These are phyloP conservation scores for Oophaga sylvatica DNA, from an alignment of 2,797 vertebrate species.

Conservation along the genomic window DNA sequence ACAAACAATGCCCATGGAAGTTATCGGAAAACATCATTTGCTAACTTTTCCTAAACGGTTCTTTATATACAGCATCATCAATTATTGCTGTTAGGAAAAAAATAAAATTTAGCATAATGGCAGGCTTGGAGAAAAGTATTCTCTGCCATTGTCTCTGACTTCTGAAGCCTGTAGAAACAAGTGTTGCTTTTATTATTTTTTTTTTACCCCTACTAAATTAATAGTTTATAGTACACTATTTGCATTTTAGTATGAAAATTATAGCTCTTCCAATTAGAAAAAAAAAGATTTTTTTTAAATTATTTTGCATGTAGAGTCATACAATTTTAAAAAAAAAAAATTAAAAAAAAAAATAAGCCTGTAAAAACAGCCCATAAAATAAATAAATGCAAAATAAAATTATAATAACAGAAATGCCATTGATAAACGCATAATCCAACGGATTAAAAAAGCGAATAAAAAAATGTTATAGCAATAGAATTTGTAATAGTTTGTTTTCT, in stretches of 20 bases:
- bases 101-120: not conserved
- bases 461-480: not conserved
- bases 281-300: too few relatives aligned
- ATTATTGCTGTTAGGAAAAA: slow-evolving; percentile 56
- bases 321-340: too few relatives aligned
- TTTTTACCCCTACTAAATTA: too few relatives aligned
- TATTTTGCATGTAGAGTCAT: too few relatives aligned
- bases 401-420: not conserved
- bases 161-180: not conserved
- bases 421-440: too few relatives aligned
- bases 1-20: slow-evolving; percentile 65
- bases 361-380: not conserved
- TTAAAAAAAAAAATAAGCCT: not conserved
- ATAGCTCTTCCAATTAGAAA: too few relatives aligned
- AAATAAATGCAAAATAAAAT: not conserved
- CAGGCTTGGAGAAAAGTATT: not conserved
- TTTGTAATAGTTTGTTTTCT: not conserved
- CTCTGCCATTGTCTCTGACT: not conserved
- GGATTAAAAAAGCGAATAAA: not conserved
- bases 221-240: not conserved
- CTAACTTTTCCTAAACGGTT: slow-evolving; percentile 50
- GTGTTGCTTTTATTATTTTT: not conserved
- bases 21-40: slow-evolving; percentile 63
- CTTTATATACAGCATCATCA: slow-evolving; percentile 62
- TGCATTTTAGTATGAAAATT: not conserved